These are phyloP conservation scores for Papilio machaon DNA, from an alignment of 1,140 invertebrate species.

Conservation along the genomic window DNA sequence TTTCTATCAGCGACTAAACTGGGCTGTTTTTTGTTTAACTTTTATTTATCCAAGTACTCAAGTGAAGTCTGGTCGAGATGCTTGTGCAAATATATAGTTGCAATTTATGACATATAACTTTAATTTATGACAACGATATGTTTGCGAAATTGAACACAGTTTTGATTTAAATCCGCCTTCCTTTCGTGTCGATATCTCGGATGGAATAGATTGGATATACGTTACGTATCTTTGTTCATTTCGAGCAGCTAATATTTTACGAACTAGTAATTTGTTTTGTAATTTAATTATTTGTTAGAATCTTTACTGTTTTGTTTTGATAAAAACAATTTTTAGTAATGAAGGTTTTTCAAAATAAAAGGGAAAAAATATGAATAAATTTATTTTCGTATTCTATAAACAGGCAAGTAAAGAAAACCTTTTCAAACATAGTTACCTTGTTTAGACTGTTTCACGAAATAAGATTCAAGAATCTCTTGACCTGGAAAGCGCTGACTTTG, in stretches of 20 bases:
- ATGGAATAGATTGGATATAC: neutral
- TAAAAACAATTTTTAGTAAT: neutral
- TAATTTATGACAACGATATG: neutral
- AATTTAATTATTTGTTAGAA: neutral
- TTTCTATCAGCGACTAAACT: too few relatives aligned
- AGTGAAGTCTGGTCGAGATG: neutral
- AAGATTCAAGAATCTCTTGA: conserved; percentile 21
- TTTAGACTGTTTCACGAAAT: conserved; percentile 21
- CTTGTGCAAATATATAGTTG: neutral
- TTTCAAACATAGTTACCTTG: conserved; percentile 9
- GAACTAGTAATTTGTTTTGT: neutral
- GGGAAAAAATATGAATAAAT: neutral
- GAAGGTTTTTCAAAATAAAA: too few relatives aligned
- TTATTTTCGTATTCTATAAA: neutral
- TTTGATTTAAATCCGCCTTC: conserved; percentile 2
- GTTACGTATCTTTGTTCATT: neutral
- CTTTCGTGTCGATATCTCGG: neutral
- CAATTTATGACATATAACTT: neutral
- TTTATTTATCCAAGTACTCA: neutral
- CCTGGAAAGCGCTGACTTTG: conserved; percentile 5
- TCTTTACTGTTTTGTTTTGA: neutral
- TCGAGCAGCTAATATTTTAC: neutral
- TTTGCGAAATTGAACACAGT: conserved; percentile 2
- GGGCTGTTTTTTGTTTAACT: neutral
- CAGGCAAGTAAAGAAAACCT: neutral